Evolutionary conservation across 2,113 vertebrate species (phyloP).

Genomic region (Chaetodon trifascialis): DNA sequence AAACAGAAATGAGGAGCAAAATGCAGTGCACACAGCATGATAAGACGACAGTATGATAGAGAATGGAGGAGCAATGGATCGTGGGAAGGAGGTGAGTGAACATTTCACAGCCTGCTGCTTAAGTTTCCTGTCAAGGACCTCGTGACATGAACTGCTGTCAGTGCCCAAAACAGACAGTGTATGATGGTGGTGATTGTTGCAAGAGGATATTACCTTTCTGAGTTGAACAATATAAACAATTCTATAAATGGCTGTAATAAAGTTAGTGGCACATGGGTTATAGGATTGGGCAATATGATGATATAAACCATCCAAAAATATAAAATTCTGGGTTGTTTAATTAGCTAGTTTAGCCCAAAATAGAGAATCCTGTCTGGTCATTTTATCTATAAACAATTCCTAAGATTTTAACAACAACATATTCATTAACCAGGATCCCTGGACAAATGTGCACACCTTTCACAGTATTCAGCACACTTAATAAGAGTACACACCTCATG

Average conservation of each 20-base stretch:
- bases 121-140: constrained; percentile 1
- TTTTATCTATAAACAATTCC: background rate
- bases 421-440: background rate
- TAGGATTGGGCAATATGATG: background rate
- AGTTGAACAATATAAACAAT: background rate
- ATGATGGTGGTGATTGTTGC: background rate
- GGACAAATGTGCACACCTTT: background rate
- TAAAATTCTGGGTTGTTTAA: background rate
- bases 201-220: background rate
- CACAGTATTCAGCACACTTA: background rate
- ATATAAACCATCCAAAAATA: background rate
- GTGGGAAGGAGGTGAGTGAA: constrained; percentile 1
- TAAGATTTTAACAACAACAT: background rate
- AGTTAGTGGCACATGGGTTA: background rate
- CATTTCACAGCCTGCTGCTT: constrained; percentile 18
- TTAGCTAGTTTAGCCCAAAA: background rate
- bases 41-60: background rate
- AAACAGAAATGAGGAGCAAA: constrained; percentile 36
- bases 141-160: background rate
- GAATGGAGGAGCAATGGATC: constrained; percentile 10
- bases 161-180: background rate
- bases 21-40: constrained; percentile 1
- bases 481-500: background rate
- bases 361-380: background rate
- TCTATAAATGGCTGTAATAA: background rate